A percentile compares a stretch with the other conserved stretches of the same genome.
These are phyloP conservation scores for Crotalus horridus DNA, from an alignment of 2,113 vertebrate genomes.

Conservation along the genomic window DNA sequence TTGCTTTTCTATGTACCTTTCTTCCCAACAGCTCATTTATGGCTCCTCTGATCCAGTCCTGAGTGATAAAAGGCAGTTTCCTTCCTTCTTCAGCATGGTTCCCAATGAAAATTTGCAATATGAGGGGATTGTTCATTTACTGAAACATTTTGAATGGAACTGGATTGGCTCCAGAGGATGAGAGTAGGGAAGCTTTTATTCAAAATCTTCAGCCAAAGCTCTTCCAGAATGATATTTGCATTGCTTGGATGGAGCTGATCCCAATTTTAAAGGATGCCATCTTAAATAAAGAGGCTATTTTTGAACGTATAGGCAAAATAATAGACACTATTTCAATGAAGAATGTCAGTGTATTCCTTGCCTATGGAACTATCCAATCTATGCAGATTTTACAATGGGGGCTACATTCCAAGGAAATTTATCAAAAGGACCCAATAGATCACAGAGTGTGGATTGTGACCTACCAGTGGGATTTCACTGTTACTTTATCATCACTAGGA, in stretches of 20 bases:
- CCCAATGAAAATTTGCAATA: background rate
- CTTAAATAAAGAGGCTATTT: background rate
- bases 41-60: background rate
- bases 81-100: background rate
- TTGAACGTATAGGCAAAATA: fast-evolving
- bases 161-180: background rate
- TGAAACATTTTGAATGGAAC: background rate
- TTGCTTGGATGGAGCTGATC: background rate
- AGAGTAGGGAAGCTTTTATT: background rate
- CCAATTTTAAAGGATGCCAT: background rate
- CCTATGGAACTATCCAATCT: background rate
- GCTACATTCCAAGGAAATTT: background rate
- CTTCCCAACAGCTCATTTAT: background rate
- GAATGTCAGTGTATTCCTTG: background rate
- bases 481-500: background rate
- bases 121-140: background rate
- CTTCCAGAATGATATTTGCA: background rate
- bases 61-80: background rate
- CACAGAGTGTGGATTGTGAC: background rate
- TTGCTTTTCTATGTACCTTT: background rate
- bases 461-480: background rate
- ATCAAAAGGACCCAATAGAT: background rate
- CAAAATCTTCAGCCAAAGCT: background rate
- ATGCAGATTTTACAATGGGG: background rate
- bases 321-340: background rate